phyloP scores from a whole-genome alignment of 2,797 vertebrate genomes.

The Peromyscus nudipes region DNA sequence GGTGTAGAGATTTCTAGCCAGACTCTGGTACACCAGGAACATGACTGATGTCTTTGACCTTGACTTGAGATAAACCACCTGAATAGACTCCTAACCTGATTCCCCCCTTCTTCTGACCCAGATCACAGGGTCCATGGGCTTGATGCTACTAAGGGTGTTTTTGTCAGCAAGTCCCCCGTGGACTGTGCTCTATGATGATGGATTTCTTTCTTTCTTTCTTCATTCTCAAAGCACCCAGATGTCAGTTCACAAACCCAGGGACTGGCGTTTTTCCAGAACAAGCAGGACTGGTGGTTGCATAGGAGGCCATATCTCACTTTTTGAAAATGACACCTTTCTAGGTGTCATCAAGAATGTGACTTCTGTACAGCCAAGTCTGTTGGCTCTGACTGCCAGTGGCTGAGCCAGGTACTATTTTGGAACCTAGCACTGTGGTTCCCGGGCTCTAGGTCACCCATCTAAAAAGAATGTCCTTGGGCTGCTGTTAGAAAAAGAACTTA shows the following conservation, averaged over 20 bases:
- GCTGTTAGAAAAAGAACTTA: background rate
- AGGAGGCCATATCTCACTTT: background rate
- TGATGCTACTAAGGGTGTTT: background rate
- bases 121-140: background rate
- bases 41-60: background rate
- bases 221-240: background rate
- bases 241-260: background rate
- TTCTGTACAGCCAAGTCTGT: background rate
- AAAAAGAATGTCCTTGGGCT: background rate
- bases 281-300: background rate
- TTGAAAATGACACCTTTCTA: conserved; percentile 6
- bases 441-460: background rate
- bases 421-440: background rate
- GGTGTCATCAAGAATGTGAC: background rate
- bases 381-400: conserved; percentile 24
- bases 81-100: background rate
- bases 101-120: background rate
- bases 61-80: background rate
- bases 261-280: background rate
- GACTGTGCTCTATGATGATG: background rate
- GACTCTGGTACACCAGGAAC: background rate
- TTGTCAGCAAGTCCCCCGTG: background rate
- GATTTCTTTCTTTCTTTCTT: background rate
- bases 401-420: conserved; percentile 38
- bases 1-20: background rate